Base-by-base conservation (phyloP, 1,140 invertebrate genomes). In the Paralvinella palmiformis region DNA sequence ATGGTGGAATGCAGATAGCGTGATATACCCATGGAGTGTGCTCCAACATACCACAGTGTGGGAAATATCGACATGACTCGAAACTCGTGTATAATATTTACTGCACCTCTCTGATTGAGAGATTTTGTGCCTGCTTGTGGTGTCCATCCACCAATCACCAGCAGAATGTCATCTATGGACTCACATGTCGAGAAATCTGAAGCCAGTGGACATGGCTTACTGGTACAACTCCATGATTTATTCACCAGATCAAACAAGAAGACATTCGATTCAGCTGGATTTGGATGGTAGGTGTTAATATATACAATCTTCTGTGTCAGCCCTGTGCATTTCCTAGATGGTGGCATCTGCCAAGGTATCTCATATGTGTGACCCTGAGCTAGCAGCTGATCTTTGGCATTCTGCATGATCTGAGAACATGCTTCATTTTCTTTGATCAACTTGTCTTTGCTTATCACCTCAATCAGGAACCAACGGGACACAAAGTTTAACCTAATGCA, bases 291-390 rank as follows among this genome's bases (percentile, higher is more conserved):
- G 1, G 64, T 66, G 53, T 61, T 56, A 29, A 66, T 45, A 35
- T 66, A 66, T n/a, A 66, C 59, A 37, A 66, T 66, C 59, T 66
- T 66, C 45, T 52, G 37, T 1, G 64, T 66, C 50, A 66, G 53
- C 7, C 64, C 64, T 10, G 64, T 66, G 36, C 59, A 45, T 22
- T 62, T 66, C 10, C 64, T 50, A 3, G 64, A 62, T 13, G 64
- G 59, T 1, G 64, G 64, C 31, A 66, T 33, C 37, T 66, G 64
- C 64, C 64, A 66, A 3, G 57, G 58, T 24, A 59, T 66, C 45
- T 66, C 64, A 36, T 66, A 66, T 6, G 64, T 66, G 59, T 66
- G 64, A n/a, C 64, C 64, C n/a, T 65, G 58, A 15, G 64, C 64
- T 29, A 66, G 53, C 10, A 66, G 50, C 37, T 66, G 64, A 44